A percentile compares a stretch with the other conserved stretches of the same genome.
phyloP scores from a whole-genome alignment of 2,113 vertebrate genomes.

The Spheniscus mendiculus region DNA sequence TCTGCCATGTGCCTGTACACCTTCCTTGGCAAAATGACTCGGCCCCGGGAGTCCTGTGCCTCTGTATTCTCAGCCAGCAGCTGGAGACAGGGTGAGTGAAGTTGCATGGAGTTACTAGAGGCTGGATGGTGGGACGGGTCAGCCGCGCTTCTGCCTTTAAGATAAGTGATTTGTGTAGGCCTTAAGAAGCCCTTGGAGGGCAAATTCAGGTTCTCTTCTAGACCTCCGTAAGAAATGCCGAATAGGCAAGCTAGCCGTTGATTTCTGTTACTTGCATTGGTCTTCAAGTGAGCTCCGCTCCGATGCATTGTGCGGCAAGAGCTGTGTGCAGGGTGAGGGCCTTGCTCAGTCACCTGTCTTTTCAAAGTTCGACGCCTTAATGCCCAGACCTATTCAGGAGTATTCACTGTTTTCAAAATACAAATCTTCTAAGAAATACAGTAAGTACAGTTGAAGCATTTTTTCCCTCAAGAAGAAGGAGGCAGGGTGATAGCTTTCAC shows the following conservation, averaged over 20 bases:
- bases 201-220: not conserved
- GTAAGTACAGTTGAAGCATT: not conserved
- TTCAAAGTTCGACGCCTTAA: not conserved
- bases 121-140: not conserved
- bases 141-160: not conserved
- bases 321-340: not conserved
- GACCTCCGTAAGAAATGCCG: not conserved
- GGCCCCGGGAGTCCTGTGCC: not conserved
- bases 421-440: not conserved
- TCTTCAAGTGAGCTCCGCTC: not conserved
- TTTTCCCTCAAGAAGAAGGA: not conserved
- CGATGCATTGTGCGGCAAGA: rapidly evolving
- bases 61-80: not conserved
- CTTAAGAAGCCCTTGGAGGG: not conserved
- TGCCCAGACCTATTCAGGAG: not conserved
- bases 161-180: not conserved
- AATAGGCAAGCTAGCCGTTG: not conserved
- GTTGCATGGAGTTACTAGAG: rapidly evolving
- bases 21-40: not conserved
- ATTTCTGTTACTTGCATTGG: not conserved
- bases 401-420: not conserved
- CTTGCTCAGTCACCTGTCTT: not conserved
- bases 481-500: not conserved
- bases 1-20: constrained; percentile 15
- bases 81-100: rapidly evolving